Conservation (phyloP, 2,888 invertebrate genomes). For the Caenorhabditis angaria region DNA sequence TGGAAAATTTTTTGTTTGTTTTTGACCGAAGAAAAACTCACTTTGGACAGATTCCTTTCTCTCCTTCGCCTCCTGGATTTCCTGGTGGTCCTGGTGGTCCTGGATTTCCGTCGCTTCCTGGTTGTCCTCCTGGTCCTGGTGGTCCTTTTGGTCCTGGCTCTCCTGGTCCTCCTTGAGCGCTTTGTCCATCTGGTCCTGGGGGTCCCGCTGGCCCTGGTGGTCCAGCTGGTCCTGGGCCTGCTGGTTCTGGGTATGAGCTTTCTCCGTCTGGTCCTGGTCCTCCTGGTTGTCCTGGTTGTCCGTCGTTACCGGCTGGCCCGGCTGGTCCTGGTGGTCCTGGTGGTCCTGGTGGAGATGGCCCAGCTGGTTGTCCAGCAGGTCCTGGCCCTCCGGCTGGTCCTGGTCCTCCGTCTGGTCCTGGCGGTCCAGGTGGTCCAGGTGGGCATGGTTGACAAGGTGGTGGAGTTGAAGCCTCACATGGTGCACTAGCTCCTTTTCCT, state of each 20-base stretch:
- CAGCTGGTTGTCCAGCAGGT: constrained; percentile 46
- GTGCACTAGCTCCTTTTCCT: constrained; percentile 36
- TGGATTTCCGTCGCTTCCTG: constrained; percentile 38
- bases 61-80: constrained; percentile 42
- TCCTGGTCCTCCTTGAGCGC: constrained; percentile 25
- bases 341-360: constrained; percentile 37
- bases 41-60: constrained; percentile 52
- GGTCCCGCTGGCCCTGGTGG: constrained; percentile 54
- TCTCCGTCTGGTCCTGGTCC: constrained; percentile 39
- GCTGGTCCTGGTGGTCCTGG: constrained; percentile 21
- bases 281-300: constrained; percentile 44
- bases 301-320: constrained; percentile 31
- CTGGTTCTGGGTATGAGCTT: constrained; percentile 32
- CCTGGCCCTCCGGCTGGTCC: constrained; percentile 45
- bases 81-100: constrained; percentile 41
- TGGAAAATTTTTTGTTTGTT: too few relatives aligned
- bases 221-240: constrained; percentile 22
- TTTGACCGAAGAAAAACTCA: constrained; percentile 39
- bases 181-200: constrained; percentile 45
- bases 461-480: constrained; percentile 28
- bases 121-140: constrained; percentile 38
- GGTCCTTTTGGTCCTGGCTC: constrained; percentile 39
- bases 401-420: constrained; percentile 43
- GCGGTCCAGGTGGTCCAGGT: constrained; percentile 45
- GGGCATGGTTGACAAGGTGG: constrained; percentile 22